These are phyloP conservation scores for Stenchaetothrips biformis DNA, from an alignment of 2,888 invertebrate species.

Conservation along the genomic window DNA sequence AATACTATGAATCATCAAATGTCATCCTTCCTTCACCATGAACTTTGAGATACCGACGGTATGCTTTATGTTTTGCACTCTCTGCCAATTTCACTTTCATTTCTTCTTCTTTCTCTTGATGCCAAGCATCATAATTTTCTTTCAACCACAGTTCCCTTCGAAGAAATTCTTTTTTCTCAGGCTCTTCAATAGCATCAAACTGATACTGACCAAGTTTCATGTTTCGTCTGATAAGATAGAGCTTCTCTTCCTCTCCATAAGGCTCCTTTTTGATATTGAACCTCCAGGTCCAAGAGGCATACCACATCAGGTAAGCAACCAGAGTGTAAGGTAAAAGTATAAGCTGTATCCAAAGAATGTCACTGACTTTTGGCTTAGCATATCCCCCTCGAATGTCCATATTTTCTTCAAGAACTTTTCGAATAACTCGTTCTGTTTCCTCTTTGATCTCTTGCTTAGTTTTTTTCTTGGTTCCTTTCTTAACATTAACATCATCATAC, in stretches of 20 bases:
- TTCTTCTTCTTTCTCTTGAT: constrained; percentile 75
- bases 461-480: constrained; percentile 44
- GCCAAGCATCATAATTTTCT: constrained; percentile 75
- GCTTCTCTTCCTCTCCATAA: constrained; percentile 76
- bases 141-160: constrained; percentile 74
- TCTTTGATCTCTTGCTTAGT: constrained; percentile 61
- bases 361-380: constrained; percentile 70
- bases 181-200: constrained; percentile 75
- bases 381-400: constrained; percentile 91
- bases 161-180: constrained; percentile 67
- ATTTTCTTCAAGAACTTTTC: constrained; percentile 80
- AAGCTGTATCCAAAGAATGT: constrained; percentile 80
- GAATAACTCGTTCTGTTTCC: constrained; percentile 73
- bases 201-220: constrained; percentile 87
- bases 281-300: constrained; percentile 74
- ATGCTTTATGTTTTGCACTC: constrained; percentile 81
- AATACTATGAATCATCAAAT: constrained; percentile 70
- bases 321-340: constrained; percentile 72
- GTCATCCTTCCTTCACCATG: constrained; percentile 85
- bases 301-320: constrained; percentile 67
- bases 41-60: constrained; percentile 83
- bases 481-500: constrained; percentile 48
- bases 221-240: constrained; percentile 74
- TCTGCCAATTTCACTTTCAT: constrained; percentile 79
- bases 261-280: constrained; percentile 68